These are phyloP conservation scores for Vidua chalybeata DNA, from an alignment of 2,113 vertebrate genomes.

Conservation along the genomic window DNA sequence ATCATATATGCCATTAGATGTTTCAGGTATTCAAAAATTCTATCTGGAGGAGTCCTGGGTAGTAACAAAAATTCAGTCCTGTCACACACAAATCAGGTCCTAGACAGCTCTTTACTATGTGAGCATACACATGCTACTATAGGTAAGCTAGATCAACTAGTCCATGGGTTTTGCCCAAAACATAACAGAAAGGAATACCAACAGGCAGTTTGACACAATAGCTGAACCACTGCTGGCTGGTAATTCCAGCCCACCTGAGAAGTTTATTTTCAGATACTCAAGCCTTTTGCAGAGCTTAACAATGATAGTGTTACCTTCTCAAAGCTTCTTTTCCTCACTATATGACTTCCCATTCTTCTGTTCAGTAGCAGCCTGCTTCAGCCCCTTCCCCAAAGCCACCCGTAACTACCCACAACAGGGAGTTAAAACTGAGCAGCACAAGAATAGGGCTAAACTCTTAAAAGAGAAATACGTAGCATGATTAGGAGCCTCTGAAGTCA, in stretches of 20 bases:
- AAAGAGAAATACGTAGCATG: background rate
- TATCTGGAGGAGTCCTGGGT: background rate
- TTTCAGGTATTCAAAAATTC: background rate
- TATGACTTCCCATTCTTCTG: background rate
- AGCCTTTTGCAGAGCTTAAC: background rate
- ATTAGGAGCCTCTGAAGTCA: constrained; percentile 5
- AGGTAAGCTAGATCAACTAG: background rate
- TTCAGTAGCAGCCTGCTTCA: background rate
- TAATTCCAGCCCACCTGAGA: background rate
- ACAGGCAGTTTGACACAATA: background rate
- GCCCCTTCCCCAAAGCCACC: background rate
- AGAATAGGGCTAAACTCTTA: background rate
- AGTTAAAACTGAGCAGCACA: background rate
- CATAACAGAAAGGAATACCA: background rate
- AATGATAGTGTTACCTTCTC: background rate
- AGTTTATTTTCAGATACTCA: background rate
- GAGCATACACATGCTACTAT: background rate
- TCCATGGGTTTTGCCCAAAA: background rate
- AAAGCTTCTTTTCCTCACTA: background rate
- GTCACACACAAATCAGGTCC: background rate
- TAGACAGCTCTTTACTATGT: background rate
- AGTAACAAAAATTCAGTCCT: background rate
- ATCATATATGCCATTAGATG: background rate
- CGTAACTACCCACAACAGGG: background rate
- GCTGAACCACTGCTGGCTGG: background rate